Conservation (phyloP, 1,140 invertebrate genomes). For the Daktulosphaira vitifoliae region DNA sequence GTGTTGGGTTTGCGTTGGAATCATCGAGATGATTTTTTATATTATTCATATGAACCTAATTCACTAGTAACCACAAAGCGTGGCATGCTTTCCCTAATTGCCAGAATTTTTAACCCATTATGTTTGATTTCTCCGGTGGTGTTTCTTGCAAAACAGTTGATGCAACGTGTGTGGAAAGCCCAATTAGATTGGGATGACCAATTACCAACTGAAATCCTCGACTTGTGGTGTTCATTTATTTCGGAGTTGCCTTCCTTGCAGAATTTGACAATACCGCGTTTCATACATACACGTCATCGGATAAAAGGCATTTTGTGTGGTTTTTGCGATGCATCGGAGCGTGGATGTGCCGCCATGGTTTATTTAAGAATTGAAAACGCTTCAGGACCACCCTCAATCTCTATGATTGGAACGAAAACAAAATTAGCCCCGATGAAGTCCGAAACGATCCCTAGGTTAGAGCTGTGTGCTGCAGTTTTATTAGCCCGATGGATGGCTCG, state of each 20-base stretch:
- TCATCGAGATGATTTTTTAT: neutral
- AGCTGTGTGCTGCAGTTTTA: slow-evolving; percentile 41
- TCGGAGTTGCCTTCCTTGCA: neutral
- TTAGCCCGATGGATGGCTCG: slow-evolving; percentile 21
- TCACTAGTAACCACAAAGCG: neutral
- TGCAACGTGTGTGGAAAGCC: neutral
- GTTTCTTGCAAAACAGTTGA: neutral
- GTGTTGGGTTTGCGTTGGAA: too few species aligned
- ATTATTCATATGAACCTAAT: neutral
- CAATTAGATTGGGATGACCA: neutral
- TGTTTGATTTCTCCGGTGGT: neutral
- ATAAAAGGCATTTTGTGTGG: neutral
- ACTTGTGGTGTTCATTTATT: neutral
- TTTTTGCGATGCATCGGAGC: slow-evolving; percentile 3
- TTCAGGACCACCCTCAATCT: neutral
- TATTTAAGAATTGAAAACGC: neutral
- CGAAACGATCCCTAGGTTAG: slow-evolving; percentile 41
- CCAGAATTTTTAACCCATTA: slow-evolving; percentile 17
- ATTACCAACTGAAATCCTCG: neutral
- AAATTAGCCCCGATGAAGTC: slow-evolving; percentile 31
- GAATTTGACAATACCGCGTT: neutral
- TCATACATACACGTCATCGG: neutral
- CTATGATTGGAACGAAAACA: neutral
- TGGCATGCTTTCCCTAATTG: neutral
- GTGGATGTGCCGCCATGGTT: neutral